Percentiles rank a stretch among this genome's conserved stretches.
Conservation (phyloP, 2,797 vertebrate genomes). For the Parauchenoglanis ngamensis region DNA sequence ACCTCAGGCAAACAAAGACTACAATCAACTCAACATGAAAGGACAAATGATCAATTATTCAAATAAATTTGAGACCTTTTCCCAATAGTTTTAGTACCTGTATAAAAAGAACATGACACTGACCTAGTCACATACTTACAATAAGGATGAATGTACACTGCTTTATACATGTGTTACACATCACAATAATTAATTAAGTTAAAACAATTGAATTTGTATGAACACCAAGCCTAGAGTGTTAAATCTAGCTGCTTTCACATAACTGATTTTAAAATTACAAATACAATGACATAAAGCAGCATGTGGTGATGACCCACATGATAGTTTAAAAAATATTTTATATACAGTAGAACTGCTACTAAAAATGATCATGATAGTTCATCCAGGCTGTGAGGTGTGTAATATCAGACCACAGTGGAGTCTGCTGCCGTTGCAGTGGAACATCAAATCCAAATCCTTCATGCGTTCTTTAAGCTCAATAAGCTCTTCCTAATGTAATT, state of each 20-base stretch:
- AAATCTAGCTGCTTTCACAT: constrained; percentile 8
- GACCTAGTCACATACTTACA: neutral
- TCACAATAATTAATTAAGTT: neutral
- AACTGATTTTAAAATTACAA: constrained; percentile 2
- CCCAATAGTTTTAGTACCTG: neutral
- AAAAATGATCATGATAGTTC: neutral
- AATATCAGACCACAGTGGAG: neutral
- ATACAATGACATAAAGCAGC: neutral
- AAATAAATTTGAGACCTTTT: neutral
- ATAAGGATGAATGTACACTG: neutral
- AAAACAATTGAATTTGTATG: neutral
- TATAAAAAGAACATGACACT: neutral
- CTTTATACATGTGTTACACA: neutral
- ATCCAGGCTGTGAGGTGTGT: neutral
- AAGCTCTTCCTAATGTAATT: neutral
- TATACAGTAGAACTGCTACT: constrained; percentile 17
- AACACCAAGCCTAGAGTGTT: constrained; percentile 7
- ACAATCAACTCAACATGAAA: neutral
- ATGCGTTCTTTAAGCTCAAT: neutral
- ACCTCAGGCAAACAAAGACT: neutral
- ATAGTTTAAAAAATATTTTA: neutral
- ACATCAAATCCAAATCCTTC: neutral
- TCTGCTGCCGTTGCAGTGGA: neutral
- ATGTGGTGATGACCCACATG: neutral
- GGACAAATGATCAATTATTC: neutral